Evolutionary conservation across 2,797 vertebrate genomes (phyloP), one percentile per base, ranked within the genome.

Genomic region (Pangasius krempfi): DNA sequence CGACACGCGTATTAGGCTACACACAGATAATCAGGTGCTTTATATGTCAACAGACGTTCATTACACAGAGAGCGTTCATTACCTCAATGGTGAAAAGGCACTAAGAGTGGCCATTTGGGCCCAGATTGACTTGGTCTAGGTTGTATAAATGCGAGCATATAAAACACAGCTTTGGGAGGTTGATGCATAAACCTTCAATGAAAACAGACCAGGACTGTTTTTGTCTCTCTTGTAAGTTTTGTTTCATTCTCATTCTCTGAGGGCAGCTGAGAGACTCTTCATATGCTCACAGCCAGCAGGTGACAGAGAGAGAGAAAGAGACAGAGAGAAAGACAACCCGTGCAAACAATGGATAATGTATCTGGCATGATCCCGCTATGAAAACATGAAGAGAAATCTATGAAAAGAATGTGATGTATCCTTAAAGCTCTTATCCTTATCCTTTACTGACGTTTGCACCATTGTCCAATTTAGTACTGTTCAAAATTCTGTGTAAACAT

Each of bases 1-100:
- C 44, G 25, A 56, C 72, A 78, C 68, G 60, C 78, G 80, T 89
- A 89, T 89, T 89, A 85, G 50, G 54, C 80, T 92, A 89, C 91
- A 89, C 82, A 80, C 58, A 81, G 62, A 44, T 85, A 60, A 75
- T 47, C 85, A 30, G 54, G 72, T n/a, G 40, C 85, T 84, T 84
- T 33, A 68, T 84, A 25, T 84, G 62, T 50, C n/a, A 50, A n/a
- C 37, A 62, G 54, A 62, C 27, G 37, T 75, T 60, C 70, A 84
- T 84, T 50, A 84, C 44, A 66, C 40, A n/a, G 62, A 79, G 16
- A 75, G 62, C 25, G 37, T 75, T 60, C 54, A 84, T 66, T 66
- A 84, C 25, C 14, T 10, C 37, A 66, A 4, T 30, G 60, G 37
- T 27, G 25, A n/a, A n/a, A 64, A 64, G 14, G 47, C 25, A 64